Conservation (phyloP, 2,113 vertebrate genomes). For the Elgaria multicarinata region DNA sequence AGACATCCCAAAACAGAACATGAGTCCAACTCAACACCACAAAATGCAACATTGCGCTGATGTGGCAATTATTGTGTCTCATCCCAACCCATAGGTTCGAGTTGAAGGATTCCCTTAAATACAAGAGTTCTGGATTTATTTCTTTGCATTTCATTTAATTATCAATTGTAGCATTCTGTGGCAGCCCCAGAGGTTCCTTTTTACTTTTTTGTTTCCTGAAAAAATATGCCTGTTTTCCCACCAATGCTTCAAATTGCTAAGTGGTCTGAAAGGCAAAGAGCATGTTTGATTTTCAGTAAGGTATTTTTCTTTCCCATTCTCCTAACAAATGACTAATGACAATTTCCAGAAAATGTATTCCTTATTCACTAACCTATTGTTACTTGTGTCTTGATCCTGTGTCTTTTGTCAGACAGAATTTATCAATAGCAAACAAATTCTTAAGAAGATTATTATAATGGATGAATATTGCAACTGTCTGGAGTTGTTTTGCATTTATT, state of each 20-base stretch:
- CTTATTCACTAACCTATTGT: slow-evolving; percentile 2
- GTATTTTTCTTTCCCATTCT: slow-evolving; percentile 23
- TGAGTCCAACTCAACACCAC: neutral
- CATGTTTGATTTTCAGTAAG: slow-evolving; percentile 39
- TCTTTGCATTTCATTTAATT: slow-evolving; percentile 15
- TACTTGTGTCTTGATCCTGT: slow-evolving; percentile 33
- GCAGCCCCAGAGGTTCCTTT: neutral
- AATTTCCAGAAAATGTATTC: slow-evolving; percentile 28
- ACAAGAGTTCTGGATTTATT: neutral
- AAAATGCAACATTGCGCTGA: neutral
- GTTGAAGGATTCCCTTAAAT: neutral
- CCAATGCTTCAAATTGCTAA: slow-evolving; percentile 26
- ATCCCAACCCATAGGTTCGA: neutral
- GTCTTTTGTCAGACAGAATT: neutral
- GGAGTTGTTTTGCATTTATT: slow-evolving; percentile 31
- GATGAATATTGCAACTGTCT: slow-evolving; percentile 18
- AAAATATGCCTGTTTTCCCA: neutral
- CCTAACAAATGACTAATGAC: neutral
- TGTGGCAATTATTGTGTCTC: neutral
- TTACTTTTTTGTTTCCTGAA: neutral
- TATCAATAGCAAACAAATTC: slow-evolving; percentile 29
- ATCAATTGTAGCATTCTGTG: neutral
- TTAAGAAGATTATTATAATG: slow-evolving; percentile 33
- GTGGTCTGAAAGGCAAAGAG: slow-evolving; percentile 22
- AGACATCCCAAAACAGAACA: neutral